Percentiles rank a stretch among this genome's conserved stretches.
phyloP scores from a whole-genome alignment of 2,113 vertebrate genomes.

The Tragelaphus buxtoni region DNA sequence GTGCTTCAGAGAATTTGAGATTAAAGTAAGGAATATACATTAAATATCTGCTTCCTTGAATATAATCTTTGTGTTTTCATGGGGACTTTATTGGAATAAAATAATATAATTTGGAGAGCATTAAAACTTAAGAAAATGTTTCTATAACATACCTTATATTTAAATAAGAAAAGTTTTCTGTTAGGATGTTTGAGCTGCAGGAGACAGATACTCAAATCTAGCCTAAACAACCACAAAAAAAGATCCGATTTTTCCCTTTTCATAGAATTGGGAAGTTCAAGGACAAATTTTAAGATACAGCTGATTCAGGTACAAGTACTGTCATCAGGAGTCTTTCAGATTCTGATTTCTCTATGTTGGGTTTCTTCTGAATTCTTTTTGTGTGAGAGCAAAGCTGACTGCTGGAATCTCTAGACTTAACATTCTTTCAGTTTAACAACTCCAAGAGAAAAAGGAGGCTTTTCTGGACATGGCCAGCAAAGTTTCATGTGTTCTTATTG shows the following conservation, averaged over 20 bases:
- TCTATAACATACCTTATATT: background rate
- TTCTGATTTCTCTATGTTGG: background rate
- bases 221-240: background rate
- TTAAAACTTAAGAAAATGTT: background rate
- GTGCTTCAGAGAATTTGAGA: background rate
- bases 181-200: background rate
- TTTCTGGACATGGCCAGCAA: background rate
- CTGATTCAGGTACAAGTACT: background rate
- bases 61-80: background rate
- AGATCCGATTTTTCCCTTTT: background rate
- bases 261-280: background rate
- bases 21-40: background rate
- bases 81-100: background rate
- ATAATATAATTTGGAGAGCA: background rate
- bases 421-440: background rate
- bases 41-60: background rate
- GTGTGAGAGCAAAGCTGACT: background rate
- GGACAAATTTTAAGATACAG: background rate
- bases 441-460: background rate
- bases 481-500: background rate
- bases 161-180: background rate
- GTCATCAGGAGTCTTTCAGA: background rate
- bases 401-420: background rate
- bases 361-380: background rate
- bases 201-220: background rate